Evolutionary conservation across 2,888 invertebrate species (phyloP).

Genomic region (Amblyjoppa proteus): DNA sequence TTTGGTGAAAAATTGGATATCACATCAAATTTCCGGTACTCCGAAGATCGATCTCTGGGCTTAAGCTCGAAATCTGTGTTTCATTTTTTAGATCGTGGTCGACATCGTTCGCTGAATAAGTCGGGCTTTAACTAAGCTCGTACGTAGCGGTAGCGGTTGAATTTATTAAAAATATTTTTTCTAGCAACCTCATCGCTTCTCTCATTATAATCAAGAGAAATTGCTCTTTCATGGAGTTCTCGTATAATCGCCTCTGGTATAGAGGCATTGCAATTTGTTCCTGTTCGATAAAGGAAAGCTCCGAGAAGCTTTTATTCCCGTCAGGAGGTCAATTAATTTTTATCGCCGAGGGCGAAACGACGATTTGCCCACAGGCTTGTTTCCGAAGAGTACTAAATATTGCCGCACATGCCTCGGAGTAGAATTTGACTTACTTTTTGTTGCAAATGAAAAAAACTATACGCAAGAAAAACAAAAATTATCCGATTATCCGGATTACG

Average conservation of each 20-base stretch:
- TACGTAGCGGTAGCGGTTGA: neutral
- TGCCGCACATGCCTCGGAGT: constrained; percentile 12
- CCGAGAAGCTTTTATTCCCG: constrained; percentile 51
- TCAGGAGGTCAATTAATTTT: constrained; percentile 43
- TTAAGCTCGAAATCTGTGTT: neutral
- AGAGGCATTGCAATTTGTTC: constrained; percentile 44
- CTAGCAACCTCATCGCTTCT: neutral
- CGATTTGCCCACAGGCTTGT: constrained; percentile 12
- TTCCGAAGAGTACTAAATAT: neutral
- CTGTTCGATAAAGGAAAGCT: constrained; percentile 56
- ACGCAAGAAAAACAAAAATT: neutral
- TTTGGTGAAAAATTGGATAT: no score
- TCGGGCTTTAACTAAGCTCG: neutral
- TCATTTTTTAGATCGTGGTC: neutral
- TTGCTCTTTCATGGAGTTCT: neutral
- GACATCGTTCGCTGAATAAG: neutral
- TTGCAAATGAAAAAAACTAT: neutral
- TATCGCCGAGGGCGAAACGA: constrained; percentile 39
- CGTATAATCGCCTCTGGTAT: constrained; percentile 41
- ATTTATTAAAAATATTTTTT: neutral
- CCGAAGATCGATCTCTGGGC: no score
- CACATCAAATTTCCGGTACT: no score
- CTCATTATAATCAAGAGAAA: constrained; percentile 12
- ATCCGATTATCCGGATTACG: constrained; percentile 1
- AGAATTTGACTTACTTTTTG: neutral